Evolutionary conservation across 1,140 invertebrate genomes (phyloP).

Genomic region (Melanaphis sacchari): DNA sequence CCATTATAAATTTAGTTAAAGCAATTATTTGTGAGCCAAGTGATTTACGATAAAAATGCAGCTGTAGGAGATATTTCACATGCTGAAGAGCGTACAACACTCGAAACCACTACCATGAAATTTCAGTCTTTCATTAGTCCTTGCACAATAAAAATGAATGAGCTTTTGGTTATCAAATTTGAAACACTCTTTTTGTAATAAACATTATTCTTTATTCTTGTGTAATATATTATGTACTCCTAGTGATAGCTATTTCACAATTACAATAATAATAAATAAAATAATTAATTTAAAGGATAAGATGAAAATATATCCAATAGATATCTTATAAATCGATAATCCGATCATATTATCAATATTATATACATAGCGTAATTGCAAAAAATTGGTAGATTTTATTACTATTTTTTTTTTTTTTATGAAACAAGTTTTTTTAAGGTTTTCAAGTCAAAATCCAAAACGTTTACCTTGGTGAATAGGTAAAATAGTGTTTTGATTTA

Average conservation of each 20-base stretch:
- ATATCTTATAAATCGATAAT: background rate
- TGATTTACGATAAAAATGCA: conserved; percentile 21
- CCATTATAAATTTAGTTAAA: conserved; percentile 20
- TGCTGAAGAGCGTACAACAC: background rate
- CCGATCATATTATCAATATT: background rate
- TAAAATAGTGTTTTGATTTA: too few relatives aligned
- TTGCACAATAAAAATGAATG: conserved; percentile 5
- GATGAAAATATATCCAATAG: background rate
- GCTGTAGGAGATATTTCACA: background rate
- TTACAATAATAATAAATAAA: background rate
- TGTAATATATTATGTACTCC: background rate
- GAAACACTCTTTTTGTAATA: background rate
- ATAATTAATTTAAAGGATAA: background rate
- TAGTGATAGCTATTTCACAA: background rate
- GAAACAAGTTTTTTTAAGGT: background rate
- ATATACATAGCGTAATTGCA: background rate
- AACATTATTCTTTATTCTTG: background rate
- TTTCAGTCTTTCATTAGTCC: background rate
- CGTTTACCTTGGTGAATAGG: too few relatives aligned
- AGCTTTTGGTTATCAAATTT: background rate
- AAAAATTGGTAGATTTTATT: background rate
- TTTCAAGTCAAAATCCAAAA: background rate
- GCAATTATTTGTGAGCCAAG: background rate
- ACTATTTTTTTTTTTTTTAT: too few relatives aligned
- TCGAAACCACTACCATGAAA: background rate